phyloP scores from a whole-genome alignment of 2,113 vertebrate species.

The Dicentrarchus labrax region DNA sequence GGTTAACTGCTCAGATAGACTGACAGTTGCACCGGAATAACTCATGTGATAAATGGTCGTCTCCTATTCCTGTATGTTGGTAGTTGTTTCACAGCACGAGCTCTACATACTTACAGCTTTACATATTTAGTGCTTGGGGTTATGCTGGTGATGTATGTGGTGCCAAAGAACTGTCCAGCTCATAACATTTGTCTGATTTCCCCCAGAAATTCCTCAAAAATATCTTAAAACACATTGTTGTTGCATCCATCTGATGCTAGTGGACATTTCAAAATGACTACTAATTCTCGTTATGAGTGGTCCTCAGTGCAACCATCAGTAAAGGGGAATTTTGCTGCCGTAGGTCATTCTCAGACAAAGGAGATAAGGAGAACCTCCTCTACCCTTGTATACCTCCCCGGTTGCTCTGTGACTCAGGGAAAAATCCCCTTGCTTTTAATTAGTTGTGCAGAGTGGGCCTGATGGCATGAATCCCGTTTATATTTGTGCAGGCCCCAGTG shows the following conservation, averaged over 20 bases:
- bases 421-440: constrained; percentile 70
- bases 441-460: constrained; percentile 48
- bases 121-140: neutral
- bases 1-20: constrained; percentile 17
- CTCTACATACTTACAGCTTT: neutral
- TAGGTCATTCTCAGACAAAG: constrained; percentile 18
- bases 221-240: neutral
- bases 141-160: neutral
- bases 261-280: neutral
- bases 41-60: constrained; percentile 4
- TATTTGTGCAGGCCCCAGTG: constrained; percentile 56
- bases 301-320: neutral
- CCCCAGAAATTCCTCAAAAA: neutral
- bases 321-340: neutral
- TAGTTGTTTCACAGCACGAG: constrained; percentile 7
- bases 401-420: constrained; percentile 47
- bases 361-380: neutral
- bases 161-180: neutral
- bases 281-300: neutral
- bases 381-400: neutral
- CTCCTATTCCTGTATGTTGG: constrained; percentile 17
- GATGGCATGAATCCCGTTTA: constrained; percentile 56
- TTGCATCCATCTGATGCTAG: neutral
- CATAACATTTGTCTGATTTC: neutral
- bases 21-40: constrained; percentile 5